Base-by-base conservation (phyloP, 2,113 vertebrate species). In the Ailurus styani region DNA sequence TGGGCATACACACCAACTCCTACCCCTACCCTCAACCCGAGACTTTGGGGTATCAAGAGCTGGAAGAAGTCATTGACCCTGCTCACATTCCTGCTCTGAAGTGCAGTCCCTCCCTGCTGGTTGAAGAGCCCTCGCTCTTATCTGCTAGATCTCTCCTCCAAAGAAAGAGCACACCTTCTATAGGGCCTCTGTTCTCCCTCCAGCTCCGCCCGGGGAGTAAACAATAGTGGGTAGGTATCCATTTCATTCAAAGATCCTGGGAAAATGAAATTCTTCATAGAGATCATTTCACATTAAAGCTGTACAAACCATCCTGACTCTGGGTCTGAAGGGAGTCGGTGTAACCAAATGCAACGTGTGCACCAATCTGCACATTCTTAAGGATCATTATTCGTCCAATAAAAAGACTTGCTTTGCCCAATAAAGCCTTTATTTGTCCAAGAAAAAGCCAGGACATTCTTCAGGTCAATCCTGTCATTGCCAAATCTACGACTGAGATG, bases 151-250 rank as follows among this genome's bases (percentile, higher is more conserved):
- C 97, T 96, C 77, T 91, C 66, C 66, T 90, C 77, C 66, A 93
- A 91, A 96, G 89, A 96, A 89, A 97, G 72, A 86, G 68, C 64
- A 11, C 62, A 70, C 70, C 68, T 84, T 98, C 91, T 97, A 93
- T 97, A 96, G 97, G 54, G 57, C 54, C 93, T 98, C 96, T 98
- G 95, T 98, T 98, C 96, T 98, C 82, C 75, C 86, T 96, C 78
- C 79, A 91, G 84, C 92, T 96, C 87, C 96, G 92, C 95, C 81
- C 57, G 25, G 47, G 57, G 82, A 92, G 87, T 66, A 97, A 96
- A 97, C 91, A 98, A 98, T 95, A 90, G 93, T 0, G 0, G 29
- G 45, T 37, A 91, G 55, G 83, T 96, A 97, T 98, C 68, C 62
- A 85, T 97, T 96, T 98, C 98, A 90, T 93, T 78, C 83, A 89